These are phyloP conservation scores for Hestina assimilis DNA, from an alignment of 1,140 invertebrate genomes.

Conservation along the genomic window DNA sequence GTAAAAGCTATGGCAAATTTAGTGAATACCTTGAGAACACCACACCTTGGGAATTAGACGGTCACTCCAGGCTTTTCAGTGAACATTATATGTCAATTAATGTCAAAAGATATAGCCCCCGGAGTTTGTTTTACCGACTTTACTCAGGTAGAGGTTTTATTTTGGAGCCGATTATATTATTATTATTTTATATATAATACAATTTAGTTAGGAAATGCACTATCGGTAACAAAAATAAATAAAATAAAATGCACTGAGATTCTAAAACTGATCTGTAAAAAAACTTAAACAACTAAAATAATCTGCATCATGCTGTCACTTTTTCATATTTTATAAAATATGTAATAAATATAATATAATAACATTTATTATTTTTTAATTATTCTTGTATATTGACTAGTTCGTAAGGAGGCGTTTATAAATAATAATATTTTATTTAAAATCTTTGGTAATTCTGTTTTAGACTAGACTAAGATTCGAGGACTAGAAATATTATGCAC, in stretches of 20 bases:
- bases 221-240: slow-evolving; percentile 29
- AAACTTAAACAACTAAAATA: slow-evolving; percentile 48
- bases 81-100: too few relatives aligned
- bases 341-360: too few relatives aligned
- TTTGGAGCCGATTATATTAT: too few relatives aligned
- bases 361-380: too few relatives aligned
- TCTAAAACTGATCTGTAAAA: slow-evolving; percentile 52
- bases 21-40: too few relatives aligned
- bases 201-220: slow-evolving; percentile 15
- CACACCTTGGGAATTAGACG: too few relatives aligned
- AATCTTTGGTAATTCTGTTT: slow-evolving; percentile 55
- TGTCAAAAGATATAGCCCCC: too few relatives aligned
- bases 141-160: not conserved
- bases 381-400: slow-evolving; percentile 55
- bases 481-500: slow-evolving; percentile 43
- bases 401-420: slow-evolving; percentile 40
- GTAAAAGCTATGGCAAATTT: too few relatives aligned
- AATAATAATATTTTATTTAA: slow-evolving; percentile 29
- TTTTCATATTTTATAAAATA: slow-evolving; percentile 9
- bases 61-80: too few relatives aligned
- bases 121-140: too few relatives aligned
- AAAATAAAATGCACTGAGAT: slow-evolving; percentile 55
- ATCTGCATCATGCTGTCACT: slow-evolving; percentile 48
- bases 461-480: slow-evolving; percentile 42
- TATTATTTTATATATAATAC: not conserved